phyloP scores from a whole-genome alignment of 2,797 vertebrate genomes.

The Lophius americanus region DNA sequence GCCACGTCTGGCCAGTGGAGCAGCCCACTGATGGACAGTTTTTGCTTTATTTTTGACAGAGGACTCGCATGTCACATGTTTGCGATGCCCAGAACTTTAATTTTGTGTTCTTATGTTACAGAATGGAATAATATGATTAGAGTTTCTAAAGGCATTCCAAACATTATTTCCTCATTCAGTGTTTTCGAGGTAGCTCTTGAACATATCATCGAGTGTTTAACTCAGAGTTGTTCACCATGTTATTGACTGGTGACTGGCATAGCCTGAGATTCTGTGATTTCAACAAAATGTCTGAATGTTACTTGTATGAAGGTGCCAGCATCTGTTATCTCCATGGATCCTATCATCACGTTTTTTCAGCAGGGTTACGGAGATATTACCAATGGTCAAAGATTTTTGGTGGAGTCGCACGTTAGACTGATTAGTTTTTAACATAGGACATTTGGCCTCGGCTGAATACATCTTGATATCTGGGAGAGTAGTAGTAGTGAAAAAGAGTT shows the following conservation, averaged over 20 bases:
- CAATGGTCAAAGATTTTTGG: too few relatives aligned
- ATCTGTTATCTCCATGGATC: neutral
- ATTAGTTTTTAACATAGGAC: too few relatives aligned
- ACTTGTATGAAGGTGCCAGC: too few relatives aligned
- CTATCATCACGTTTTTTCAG: neutral
- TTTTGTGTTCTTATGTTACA: neutral
- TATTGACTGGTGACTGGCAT: too few relatives aligned
- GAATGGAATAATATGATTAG: too few relatives aligned
- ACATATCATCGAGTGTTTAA: neutral
- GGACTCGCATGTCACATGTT: constrained; percentile 22
- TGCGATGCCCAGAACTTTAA: constrained; percentile 23
- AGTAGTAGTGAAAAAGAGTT: too few relatives aligned
- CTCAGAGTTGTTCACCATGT: neutral
- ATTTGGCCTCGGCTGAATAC: neutral
- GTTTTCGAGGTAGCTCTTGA: neutral
- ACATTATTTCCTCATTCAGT: neutral
- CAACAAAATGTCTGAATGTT: too few relatives aligned
- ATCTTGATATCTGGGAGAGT: neutral
- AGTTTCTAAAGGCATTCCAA: neutral
- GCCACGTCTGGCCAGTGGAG: constrained; percentile 32
- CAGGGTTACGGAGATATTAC: too few relatives aligned
- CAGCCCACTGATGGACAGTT: constrained; percentile 40
- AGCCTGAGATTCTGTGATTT: too few relatives aligned
- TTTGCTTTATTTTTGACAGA: constrained; percentile 54
- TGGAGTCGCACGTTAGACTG: too few relatives aligned